phyloP scores from a whole-genome alignment of 2,797 vertebrate species.

The Sorex maritimensis region DNA sequence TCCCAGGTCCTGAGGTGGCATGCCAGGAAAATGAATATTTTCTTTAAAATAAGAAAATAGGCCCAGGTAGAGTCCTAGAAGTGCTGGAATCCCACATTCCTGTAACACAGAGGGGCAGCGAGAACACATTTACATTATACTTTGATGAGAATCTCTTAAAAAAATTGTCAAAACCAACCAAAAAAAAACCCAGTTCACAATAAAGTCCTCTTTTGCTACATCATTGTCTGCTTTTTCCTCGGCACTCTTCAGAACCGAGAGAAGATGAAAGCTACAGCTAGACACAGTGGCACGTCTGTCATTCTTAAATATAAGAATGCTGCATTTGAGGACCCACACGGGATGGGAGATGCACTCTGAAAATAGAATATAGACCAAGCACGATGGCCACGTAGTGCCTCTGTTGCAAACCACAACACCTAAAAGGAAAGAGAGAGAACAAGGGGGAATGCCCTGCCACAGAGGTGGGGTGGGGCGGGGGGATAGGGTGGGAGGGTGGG shows the following conservation, averaged over 20 bases:
- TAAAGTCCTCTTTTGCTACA: neutral
- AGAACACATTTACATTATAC: neutral
- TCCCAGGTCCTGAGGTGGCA: conserved; percentile 84
- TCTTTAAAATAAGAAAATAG: accelerated
- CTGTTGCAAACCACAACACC: too few relatives aligned
- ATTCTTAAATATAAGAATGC: neutral
- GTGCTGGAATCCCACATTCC: conserved; percentile 87
- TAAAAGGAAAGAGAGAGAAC: too few relatives aligned
- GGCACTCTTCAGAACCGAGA: neutral
- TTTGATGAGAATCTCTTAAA: neutral
- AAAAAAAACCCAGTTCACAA: neutral
- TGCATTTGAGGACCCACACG: neutral
- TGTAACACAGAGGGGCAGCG: conserved; percentile 63
- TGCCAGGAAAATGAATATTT: accelerated
- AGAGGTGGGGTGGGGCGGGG: too few relatives aligned
- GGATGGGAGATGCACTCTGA: too few relatives aligned
- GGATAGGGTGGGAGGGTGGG: too few relatives aligned
- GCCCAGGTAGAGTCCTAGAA: conserved; percentile 76
- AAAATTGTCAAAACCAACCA: conserved; percentile 2
- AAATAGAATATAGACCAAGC: too few relatives aligned
- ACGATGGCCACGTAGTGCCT: too few relatives aligned
- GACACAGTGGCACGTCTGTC: neutral
- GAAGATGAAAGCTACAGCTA: neutral
- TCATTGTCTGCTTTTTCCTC: neutral
- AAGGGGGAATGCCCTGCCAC: too few relatives aligned